Conservation (phyloP, 2,113 vertebrate species). For the Grammomys surdaster region DNA sequence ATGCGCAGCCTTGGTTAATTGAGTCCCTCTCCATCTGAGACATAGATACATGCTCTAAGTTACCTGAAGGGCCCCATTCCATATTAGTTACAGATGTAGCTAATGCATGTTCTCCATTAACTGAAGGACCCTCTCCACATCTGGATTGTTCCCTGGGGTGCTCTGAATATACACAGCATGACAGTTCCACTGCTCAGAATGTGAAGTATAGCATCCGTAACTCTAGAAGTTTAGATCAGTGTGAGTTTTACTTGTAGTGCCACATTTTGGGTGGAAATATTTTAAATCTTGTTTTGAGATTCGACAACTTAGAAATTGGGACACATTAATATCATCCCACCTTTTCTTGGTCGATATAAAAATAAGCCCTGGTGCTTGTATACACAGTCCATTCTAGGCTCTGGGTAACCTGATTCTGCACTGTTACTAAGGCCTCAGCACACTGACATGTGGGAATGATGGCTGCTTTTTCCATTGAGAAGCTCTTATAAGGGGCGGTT, state of each 20-base stretch:
- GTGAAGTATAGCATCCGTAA: not conserved
- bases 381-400: accelerated
- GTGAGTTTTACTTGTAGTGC: not conserved
- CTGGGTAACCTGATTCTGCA: not conserved
- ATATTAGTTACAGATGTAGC: too few relatives aligned
- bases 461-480: accelerated
- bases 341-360: not conserved
- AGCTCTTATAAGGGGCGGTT: not conserved
- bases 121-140: not conserved
- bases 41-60: not conserved
- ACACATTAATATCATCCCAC: not conserved
- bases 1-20: not conserved
- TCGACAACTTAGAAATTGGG: not conserved
- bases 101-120: not conserved
- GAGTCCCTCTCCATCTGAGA: not conserved
- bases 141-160: not conserved
- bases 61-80: too few relatives aligned
- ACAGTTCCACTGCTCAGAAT: accelerated
- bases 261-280: not conserved
- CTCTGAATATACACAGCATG: not conserved
- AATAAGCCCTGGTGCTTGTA: accelerated
- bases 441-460: too few relatives aligned
- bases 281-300: not conserved
- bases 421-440: not conserved
- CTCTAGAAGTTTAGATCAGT: not conserved